These are phyloP conservation scores for Lontra canadensis DNA, from an alignment of 2,113 vertebrate species.

Conservation along the genomic window DNA sequence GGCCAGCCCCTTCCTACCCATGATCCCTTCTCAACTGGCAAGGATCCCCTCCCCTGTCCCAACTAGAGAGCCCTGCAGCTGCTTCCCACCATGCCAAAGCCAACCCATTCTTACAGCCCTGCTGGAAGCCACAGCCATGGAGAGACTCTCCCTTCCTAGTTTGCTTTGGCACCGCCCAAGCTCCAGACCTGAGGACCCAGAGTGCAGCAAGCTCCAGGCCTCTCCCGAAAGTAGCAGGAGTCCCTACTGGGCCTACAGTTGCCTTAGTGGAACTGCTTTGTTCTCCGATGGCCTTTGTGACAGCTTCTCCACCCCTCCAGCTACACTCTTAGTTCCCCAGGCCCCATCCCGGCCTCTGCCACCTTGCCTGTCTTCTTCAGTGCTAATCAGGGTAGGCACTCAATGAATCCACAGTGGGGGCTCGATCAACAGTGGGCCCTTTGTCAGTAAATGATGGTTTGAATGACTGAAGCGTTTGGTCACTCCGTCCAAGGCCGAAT, in stretches of 20 bases:
- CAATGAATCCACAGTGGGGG: background rate
- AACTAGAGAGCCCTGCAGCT: slow-evolving; percentile 2
- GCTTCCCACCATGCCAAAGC: slow-evolving; percentile 54
- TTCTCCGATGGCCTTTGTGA: background rate
- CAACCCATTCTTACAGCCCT: slow-evolving; percentile 59
- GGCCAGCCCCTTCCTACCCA: slow-evolving; percentile 29
- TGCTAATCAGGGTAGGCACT: slow-evolving; percentile 1
- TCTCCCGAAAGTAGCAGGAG: background rate
- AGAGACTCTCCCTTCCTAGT: slow-evolving; percentile 66
- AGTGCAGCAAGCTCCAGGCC: background rate
- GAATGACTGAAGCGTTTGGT: slow-evolving; percentile 42
- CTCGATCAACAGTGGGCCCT: background rate
- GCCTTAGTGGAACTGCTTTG: background rate
- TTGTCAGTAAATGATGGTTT: slow-evolving; percentile 45
- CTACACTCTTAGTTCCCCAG: background rate
- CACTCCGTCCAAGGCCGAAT: background rate
- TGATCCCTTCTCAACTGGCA: background rate
- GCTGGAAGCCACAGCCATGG: slow-evolving; percentile 49
- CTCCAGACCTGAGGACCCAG: background rate
- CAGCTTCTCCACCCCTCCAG: background rate
- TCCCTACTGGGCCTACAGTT: background rate
- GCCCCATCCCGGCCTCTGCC: background rate
- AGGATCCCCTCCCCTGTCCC: background rate
- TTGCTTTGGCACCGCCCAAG: slow-evolving; percentile 47
- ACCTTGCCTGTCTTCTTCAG: background rate